Evolutionary conservation across 2,797 vertebrate species (phyloP).

Genomic region (Megaceryle alcyon): DNA sequence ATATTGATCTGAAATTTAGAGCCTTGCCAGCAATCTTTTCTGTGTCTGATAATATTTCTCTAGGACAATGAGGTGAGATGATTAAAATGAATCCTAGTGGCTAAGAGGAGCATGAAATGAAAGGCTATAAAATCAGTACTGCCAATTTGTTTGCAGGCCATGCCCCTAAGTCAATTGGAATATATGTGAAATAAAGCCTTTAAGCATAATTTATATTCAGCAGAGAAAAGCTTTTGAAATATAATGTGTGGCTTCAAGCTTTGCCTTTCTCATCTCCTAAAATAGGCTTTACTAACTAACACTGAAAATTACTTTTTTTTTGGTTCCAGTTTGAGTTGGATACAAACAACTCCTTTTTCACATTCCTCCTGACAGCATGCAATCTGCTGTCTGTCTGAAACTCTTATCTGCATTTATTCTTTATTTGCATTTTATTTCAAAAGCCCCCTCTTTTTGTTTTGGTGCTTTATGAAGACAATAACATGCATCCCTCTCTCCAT

Average conservation of each 20-base stretch:
- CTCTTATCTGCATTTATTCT: neutral
- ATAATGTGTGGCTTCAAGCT: slow-evolving; percentile 27
- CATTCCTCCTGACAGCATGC: neutral
- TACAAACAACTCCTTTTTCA: neutral
- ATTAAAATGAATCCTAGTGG: slow-evolving; percentile 40
- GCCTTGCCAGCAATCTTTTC: neutral
- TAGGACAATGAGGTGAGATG: slow-evolving; percentile 40
- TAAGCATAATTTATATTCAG: slow-evolving; percentile 43
- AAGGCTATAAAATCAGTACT: slow-evolving; percentile 29
- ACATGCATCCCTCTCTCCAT: neutral
- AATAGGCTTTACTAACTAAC: slow-evolving; percentile 29
- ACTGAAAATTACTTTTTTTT: neutral
- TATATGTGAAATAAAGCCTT: slow-evolving; percentile 45
- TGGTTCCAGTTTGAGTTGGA: neutral
- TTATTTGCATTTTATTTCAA: neutral
- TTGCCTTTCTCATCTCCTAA: slow-evolving; percentile 25
- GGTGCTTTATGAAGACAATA: neutral
- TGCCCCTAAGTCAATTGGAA: slow-evolving; percentile 31
- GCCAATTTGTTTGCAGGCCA: slow-evolving; percentile 46
- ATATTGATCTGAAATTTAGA: slow-evolving; percentile 43
- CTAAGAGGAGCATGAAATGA: slow-evolving; percentile 16
- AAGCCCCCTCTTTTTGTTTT: neutral
- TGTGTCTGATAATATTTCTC: slow-evolving; percentile 37
- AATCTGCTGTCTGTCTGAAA: neutral
- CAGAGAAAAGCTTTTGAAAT: slow-evolving; percentile 11